These are phyloP conservation scores for Chloroceryle amazona DNA, from an alignment of 2,797 vertebrate genomes.

Conservation along the genomic window DNA sequence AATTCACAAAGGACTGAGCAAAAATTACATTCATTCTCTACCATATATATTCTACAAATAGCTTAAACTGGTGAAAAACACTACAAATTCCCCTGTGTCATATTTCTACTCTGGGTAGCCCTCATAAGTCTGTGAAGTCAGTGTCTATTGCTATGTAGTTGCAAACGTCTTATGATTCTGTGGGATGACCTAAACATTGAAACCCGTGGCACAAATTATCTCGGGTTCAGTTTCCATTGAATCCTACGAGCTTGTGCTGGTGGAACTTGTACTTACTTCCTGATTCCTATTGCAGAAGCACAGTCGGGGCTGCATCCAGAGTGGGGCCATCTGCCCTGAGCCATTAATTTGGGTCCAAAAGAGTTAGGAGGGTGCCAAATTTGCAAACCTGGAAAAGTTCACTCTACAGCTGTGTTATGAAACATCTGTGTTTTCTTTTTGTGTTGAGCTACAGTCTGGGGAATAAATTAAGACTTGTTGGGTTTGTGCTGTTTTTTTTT, in stretches of 20 bases:
- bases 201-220: neutral
- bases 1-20: neutral
- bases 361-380: slow-evolving; percentile 1
- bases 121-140: neutral
- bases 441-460: slow-evolving; percentile 12
- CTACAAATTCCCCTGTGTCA: neutral
- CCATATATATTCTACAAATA: neutral
- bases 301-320: neutral
- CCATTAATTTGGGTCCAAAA: neutral
- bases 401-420: slow-evolving; percentile 37
- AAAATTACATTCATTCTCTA: neutral
- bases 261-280: neutral
- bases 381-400: slow-evolving; percentile 49
- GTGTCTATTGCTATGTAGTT: neutral
- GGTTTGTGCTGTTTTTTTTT: neutral
- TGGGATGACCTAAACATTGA: neutral
- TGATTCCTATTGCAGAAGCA: neutral
- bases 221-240: neutral
- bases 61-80: neutral
- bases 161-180: neutral
- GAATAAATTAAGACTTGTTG: slow-evolving; percentile 21
- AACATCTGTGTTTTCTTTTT: slow-evolving; percentile 53
- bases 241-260: neutral
- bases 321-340: neutral
- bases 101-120: neutral